These are phyloP conservation scores for Amyelois transitella DNA, from an alignment of 1,140 invertebrate species.

Conservation along the genomic window DNA sequence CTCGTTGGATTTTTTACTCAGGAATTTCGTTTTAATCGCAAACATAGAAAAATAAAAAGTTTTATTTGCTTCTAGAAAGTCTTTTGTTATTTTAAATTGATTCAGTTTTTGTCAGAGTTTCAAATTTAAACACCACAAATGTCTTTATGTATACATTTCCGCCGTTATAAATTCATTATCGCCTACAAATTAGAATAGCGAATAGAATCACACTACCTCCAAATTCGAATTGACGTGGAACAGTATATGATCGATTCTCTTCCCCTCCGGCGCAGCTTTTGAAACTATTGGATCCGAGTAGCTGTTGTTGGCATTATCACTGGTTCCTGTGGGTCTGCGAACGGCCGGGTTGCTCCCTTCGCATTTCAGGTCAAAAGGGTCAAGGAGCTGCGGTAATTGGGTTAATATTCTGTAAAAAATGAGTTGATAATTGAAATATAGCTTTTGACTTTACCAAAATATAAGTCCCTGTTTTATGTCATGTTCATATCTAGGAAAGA, in stretches of 20 bases:
- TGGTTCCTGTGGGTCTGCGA: slow-evolving; percentile 77
- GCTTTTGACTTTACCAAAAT: background rate
- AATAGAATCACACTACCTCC: slow-evolving; percentile 52
- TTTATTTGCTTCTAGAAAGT: too few relatives aligned
- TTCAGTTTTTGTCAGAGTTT: too few relatives aligned
- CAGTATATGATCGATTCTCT: slow-evolving; percentile 94
- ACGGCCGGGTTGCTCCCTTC: slow-evolving; percentile 21
- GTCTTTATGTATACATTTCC: too few relatives aligned
- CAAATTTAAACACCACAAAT: too few relatives aligned
- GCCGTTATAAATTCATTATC: too few relatives aligned
- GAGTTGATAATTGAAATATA: too few relatives aligned
- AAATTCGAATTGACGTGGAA: slow-evolving; percentile 76
- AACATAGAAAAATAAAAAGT: too few relatives aligned
- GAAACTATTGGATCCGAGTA: slow-evolving; percentile 79
- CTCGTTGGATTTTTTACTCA: too few relatives aligned
- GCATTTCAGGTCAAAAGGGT: slow-evolving; percentile 59
- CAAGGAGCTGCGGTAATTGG: slow-evolving; percentile 68
- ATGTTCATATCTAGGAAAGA: too few relatives aligned
- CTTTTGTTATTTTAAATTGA: too few relatives aligned
- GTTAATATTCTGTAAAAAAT: slow-evolving; percentile 72
- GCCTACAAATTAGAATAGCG: background rate
- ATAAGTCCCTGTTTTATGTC: background rate
- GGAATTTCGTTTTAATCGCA: too few relatives aligned
- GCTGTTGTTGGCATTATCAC: slow-evolving; percentile 87
- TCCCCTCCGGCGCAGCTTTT: slow-evolving; percentile 80